Evolutionary conservation across 2,888 invertebrate species (phyloP).

Genomic region (Pantelozetes paolii): DNA sequence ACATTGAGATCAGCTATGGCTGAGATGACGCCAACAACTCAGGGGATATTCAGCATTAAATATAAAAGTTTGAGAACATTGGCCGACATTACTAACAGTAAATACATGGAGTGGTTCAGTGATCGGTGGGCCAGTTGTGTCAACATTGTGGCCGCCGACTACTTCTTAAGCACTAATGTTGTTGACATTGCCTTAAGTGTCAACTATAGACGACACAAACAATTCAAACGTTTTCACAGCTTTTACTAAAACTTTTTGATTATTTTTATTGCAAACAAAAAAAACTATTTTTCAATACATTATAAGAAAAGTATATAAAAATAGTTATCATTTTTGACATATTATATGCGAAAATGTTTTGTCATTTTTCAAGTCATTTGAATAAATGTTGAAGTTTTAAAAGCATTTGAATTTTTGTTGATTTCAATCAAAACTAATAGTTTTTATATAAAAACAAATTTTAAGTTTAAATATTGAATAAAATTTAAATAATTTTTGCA

Average conservation of each 20-base stretch:
- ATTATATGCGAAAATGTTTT: no score
- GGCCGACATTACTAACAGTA: conserved; percentile 45
- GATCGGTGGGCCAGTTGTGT: conserved; percentile 45
- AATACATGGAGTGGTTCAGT: conserved; percentile 44
- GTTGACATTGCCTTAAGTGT: conserved; percentile 34
- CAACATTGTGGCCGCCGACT: conserved; percentile 47
- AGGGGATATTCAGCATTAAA: conserved; percentile 41
- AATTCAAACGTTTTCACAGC: background rate
- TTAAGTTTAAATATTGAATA: no score
- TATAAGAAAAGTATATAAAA: no score
- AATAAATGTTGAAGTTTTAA: no score
- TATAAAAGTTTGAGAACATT: conserved; percentile 46
- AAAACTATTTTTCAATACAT: no score
- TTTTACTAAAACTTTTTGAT: conserved; percentile 18
- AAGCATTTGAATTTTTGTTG: no score
- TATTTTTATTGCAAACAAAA: no score
- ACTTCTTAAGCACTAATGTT: conserved; percentile 46
- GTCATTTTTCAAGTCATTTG: no score
- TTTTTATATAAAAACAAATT: no score
- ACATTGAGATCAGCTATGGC: conserved; percentile 45
- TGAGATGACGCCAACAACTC: conserved; percentile 45
- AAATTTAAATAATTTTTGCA: no score
- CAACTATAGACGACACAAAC: background rate
- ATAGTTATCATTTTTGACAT: no score
- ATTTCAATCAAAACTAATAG: no score